A percentile compares a stretch with the other conserved stretches of the same genome.
These are phyloP conservation scores for Alouatta palliata DNA, from an alignment of 2,113 vertebrate species.

Conservation along the genomic window DNA sequence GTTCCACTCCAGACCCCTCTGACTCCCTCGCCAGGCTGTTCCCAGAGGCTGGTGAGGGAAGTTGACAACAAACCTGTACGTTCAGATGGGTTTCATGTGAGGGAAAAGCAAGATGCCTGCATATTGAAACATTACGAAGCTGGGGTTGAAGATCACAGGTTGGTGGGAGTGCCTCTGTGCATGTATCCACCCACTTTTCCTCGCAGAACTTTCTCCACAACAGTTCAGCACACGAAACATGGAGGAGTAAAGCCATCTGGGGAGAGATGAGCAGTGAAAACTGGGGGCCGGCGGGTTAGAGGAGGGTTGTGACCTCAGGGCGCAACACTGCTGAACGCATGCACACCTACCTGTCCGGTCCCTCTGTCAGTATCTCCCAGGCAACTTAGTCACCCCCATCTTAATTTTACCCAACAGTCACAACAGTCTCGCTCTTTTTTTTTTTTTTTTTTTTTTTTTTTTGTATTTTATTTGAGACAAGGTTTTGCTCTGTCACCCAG, in stretches of 20 bases:
- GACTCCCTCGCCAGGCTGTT: not conserved
- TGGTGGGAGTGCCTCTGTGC: not conserved
- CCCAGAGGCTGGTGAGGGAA: not conserved
- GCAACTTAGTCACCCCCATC: too few relatives aligned
- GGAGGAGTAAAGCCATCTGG: not conserved
- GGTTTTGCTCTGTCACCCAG: too few relatives aligned
- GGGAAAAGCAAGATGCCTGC: not conserved
- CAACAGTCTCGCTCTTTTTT: not conserved
- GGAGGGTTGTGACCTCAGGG: not conserved
- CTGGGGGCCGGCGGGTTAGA: accelerated
- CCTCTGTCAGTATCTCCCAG: not conserved
- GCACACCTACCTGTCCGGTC: too few relatives aligned
- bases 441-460: not conserved
- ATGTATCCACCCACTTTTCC: not conserved
- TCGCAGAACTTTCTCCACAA: not conserved
- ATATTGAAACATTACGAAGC: not conserved
- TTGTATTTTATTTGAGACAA: too few relatives aligned
- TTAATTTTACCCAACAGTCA: not conserved
- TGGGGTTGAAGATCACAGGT: not conserved
- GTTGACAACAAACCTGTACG: not conserved
- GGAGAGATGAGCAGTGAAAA: not conserved
- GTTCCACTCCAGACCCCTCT: not conserved
- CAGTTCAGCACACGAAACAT: too few relatives aligned
- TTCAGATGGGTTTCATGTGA: not conserved
- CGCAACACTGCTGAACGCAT: accelerated